Conservation (phyloP, 2,113 vertebrate species). For the Passer domesticus region DNA sequence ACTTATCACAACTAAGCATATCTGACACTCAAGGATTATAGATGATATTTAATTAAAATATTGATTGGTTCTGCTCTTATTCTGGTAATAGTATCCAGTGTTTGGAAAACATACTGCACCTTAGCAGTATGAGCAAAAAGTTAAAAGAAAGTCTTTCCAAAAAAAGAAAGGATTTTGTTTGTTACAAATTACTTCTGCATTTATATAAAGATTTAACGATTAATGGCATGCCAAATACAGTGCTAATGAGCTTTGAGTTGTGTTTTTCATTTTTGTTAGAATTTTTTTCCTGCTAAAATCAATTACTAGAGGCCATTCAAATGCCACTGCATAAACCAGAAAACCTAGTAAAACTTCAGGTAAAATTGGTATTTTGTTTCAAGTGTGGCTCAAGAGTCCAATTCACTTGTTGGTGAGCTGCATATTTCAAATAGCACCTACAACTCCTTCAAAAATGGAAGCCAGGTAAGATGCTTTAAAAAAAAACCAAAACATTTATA, state of each 20-base stretch:
- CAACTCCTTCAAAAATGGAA: slow-evolving; percentile 12
- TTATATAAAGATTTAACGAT: slow-evolving; percentile 55
- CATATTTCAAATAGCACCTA: not conserved
- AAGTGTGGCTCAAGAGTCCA: slow-evolving; percentile 11
- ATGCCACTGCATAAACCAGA: slow-evolving; percentile 37
- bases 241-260: slow-evolving; percentile 48
- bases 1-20: not conserved
- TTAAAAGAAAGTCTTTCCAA: not conserved
- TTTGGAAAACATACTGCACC: not conserved
- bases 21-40: not conserved
- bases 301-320: slow-evolving; percentile 51
- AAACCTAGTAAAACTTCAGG: slow-evolving; percentile 62
- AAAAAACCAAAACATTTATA: not conserved
- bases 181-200: slow-evolving; percentile 51
- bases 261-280: slow-evolving; percentile 43
- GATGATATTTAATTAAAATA: not conserved
- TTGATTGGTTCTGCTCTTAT: not conserved
- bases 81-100: not conserved
- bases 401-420: not conserved
- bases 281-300: slow-evolving; percentile 14
- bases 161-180: not conserved
- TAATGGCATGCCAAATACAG: slow-evolving; percentile 31
- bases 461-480: not conserved
- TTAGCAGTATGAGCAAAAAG: not conserved
- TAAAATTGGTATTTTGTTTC: slow-evolving; percentile 58